Base-by-base conservation (phyloP, 2,113 vertebrate genomes). In the Melanerpes formicivorus region DNA sequence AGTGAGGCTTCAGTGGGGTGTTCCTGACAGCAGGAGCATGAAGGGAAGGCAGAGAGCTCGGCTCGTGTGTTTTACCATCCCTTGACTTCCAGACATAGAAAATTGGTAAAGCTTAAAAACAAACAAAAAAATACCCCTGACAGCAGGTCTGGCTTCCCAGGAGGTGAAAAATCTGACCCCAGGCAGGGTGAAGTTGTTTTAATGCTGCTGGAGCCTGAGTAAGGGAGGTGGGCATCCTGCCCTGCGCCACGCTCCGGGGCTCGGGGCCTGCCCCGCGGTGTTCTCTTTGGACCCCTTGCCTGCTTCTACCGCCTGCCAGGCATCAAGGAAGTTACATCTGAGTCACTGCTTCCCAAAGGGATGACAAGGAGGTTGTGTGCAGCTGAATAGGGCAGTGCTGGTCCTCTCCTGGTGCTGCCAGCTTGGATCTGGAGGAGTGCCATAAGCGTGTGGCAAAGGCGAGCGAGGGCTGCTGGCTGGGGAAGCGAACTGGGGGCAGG, bases 311-410 rank as follows among this genome's bases (percentile, higher is more conserved):
- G 98, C 97, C 97, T 98, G 98, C 97, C 97, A 97, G 96, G 94
- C 96, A 5, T 65, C 97, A 97, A 96, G 97, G 96, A 94, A 96
- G 97, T 98, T 98, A 98, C 4, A 55, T 98, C 80, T 91, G 98
- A 98, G 97, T 98, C 97, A 97, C 92, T 98, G 97, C 64, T 90
- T 97, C 96, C 95, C 96, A 97, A 98, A 98, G 97, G 97, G 96
- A 96, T 90, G 96, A 97, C 98, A 97, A 97, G 97, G 90, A 94
- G 92, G 92, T 96, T 97, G 95, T 93, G 88, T 96, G 96, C 91
- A 89, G 93, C 96, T 97, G 97, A 97, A 97, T 96, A 91, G 96
- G 97, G 95, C 5, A 10, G 64, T 93, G 95, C 93, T 90, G 75
- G 92, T 96, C 94, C 96, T 96, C 74, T 81, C 74, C 74, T 89